Percentiles rank a stretch among this genome's conserved stretches.
phyloP scores from a whole-genome alignment of 2,888 invertebrate species.

The Schizaphis graminum region DNA sequence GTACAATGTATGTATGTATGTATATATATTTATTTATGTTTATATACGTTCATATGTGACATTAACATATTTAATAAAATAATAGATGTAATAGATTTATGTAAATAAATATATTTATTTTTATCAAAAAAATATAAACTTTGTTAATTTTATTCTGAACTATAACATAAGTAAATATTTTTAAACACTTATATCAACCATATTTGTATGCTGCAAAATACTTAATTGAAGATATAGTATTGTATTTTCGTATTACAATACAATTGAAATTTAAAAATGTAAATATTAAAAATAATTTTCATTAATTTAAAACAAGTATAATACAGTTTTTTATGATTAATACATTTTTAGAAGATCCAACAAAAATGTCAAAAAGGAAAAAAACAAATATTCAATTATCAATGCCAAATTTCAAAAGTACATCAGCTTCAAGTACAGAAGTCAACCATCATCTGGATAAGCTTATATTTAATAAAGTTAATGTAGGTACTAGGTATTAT shows the following conservation, averaged over 20 bases:
- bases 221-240: neutral
- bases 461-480: neutral
- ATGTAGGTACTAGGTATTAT: too few species aligned
- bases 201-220: neutral
- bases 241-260: neutral
- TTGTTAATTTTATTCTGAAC: neutral
- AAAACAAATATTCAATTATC: neutral
- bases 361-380: neutral
- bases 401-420: neutral
- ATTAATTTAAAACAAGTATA: neutral
- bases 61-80: neutral
- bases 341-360: neutral
- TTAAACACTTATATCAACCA: neutral
- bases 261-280: neutral
- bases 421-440: neutral
- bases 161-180: neutral
- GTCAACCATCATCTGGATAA: neutral
- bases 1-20: too few species aligned
- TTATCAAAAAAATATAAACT: too few species aligned
- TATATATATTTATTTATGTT: neutral
- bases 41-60: neutral
- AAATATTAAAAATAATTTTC: neutral
- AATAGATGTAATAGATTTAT: too few species aligned
- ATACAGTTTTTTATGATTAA: neutral
- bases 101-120: too few species aligned